Percentiles rank a stretch among this genome's conserved stretches.
Conservation (phyloP, 2,797 vertebrate species). For the Geotrypetes seraphini region DNA sequence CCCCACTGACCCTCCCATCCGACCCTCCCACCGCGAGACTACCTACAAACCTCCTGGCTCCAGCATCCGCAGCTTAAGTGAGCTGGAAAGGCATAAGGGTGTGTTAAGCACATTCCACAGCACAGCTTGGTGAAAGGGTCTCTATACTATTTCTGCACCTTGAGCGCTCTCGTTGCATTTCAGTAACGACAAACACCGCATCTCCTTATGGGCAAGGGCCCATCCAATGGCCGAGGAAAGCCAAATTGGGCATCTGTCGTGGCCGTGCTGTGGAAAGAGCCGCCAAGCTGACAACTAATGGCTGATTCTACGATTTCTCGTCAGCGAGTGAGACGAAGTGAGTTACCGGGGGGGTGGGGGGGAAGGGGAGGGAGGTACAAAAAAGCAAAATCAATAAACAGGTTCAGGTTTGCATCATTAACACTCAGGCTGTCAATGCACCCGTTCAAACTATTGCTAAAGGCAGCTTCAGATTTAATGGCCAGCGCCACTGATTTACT, state of each 20-base stretch:
- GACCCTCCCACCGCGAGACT: no score
- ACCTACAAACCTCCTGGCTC: no score
- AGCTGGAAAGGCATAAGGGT: no score
- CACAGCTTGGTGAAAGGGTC: no score
- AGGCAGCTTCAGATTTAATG: constrained; percentile 60
- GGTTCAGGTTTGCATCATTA: constrained; percentile 66
- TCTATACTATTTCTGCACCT: no score
- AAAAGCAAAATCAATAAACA: constrained; percentile 71
- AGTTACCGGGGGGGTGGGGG: no score
- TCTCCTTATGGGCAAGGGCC: constrained; percentile 49
- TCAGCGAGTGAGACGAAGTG: constrained; percentile 51
- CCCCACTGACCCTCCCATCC: no score
- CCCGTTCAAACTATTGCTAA: constrained; percentile 57
- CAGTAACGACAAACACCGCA: constrained; percentile 53
- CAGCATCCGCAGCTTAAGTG: no score
- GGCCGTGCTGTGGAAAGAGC: constrained; percentile 51
- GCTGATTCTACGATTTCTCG: constrained; percentile 64
- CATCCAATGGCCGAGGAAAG: constrained; percentile 56
- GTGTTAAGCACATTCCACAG: no score
- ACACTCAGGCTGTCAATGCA: constrained; percentile 57
- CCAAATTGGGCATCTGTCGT: constrained; percentile 48
- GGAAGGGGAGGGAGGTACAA: constrained; percentile 64
- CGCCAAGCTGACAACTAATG: constrained; percentile 60
- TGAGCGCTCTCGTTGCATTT: no score
- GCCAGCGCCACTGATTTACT: constrained; percentile 65